Percentiles rank a stretch among this genome's conserved stretches.
These are phyloP conservation scores for Lonchura striata DNA, from an alignment of 2,113 vertebrate species.

Conservation along the genomic window DNA sequence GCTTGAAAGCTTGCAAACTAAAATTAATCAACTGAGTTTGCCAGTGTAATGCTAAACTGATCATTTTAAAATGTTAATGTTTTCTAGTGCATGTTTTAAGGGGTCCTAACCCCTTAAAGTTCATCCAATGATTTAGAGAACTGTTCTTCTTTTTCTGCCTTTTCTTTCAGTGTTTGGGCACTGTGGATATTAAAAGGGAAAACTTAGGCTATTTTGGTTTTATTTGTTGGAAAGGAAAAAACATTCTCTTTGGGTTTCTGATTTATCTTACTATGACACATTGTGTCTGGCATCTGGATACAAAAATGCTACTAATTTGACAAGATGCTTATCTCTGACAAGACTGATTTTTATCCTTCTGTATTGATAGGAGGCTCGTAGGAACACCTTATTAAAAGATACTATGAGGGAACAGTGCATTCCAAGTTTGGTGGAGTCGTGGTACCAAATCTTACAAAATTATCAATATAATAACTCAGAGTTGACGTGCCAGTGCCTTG, in stretches of 20 bases:
- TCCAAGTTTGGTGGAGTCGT: constrained; percentile 95
- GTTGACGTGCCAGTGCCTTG: constrained; percentile 98
- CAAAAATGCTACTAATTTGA: neutral
- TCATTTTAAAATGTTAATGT: neutral
- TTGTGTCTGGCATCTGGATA: neutral
- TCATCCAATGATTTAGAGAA: neutral
- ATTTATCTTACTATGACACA: neutral
- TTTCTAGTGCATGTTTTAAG: neutral
- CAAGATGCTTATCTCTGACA: neutral
- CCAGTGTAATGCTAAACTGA: neutral
- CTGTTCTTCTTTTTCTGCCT: neutral
- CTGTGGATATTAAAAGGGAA: neutral
- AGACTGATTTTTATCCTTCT: neutral
- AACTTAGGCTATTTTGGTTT: neutral
- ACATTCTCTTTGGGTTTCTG: neutral
- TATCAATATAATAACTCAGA: constrained; percentile 93
- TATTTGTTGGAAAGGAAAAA: neutral
- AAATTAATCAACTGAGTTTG: neutral
- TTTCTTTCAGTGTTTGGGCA: neutral
- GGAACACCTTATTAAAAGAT: constrained; percentile 96
- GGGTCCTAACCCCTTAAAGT: neutral
- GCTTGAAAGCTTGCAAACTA: neutral
- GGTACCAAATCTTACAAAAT: constrained; percentile 97
- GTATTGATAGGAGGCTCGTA: constrained; percentile 84
- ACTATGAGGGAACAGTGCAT: constrained; percentile 95